phyloP scores from a whole-genome alignment of 2,113 vertebrate genomes.

The Clinocottus analis region DNA sequence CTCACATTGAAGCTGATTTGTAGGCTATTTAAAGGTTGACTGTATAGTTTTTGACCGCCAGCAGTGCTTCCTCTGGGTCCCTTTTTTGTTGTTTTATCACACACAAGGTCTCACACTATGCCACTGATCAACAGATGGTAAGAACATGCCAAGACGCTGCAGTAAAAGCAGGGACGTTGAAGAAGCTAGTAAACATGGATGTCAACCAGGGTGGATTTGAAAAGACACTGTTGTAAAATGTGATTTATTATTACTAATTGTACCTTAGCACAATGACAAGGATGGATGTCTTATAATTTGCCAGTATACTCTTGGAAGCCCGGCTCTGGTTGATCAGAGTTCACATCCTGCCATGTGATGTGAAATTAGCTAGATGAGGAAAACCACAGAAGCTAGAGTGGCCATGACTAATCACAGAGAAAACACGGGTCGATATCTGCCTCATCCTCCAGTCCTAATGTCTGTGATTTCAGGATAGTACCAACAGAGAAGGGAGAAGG shows the following conservation, averaged over 20 bases:
- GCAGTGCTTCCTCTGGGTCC: neutral
- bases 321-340: conserved; percentile 5
- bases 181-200: neutral
- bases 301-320: neutral
- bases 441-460: conserved; percentile 52
- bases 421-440: conserved; percentile 59
- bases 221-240: neutral
- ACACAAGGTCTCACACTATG: no score
- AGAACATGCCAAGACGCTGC: neutral
- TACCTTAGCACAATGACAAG: neutral
- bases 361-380: conserved; percentile 56
- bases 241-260: neutral
- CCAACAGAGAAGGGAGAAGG: conserved; percentile 37
- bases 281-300: conserved; percentile 2
- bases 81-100: neutral
- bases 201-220: neutral
- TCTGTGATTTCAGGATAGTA: conserved; percentile 60
- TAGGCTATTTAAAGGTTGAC: neutral
- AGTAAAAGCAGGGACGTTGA: neutral
- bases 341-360: conserved; percentile 48
- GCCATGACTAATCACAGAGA: conserved; percentile 67
- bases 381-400: conserved; percentile 60
- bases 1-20: no score
- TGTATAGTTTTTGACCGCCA: neutral
- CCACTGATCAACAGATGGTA: no score